A percentile compares a stretch with the other conserved stretches of the same genome.
Conservation (phyloP, 2,113 vertebrate species). For the Rhombomys opimus region DNA sequence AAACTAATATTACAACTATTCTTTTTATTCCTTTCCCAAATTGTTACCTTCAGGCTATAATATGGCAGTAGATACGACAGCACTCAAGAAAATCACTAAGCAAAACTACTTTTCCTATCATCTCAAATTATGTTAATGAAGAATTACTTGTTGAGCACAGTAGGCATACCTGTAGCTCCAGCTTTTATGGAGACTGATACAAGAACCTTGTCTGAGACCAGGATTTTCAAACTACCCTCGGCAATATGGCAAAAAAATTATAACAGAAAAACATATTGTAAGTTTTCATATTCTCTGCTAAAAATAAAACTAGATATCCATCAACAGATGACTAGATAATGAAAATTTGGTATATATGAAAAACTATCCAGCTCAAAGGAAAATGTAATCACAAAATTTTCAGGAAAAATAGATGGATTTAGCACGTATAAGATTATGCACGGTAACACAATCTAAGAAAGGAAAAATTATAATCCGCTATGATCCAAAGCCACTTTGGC, state of each 20-base stretch:
- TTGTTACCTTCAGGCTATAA: background rate
- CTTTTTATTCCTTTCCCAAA: background rate
- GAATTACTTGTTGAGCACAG: background rate
- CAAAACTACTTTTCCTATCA: background rate
- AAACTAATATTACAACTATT: background rate
- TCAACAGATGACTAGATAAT: background rate
- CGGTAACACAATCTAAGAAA: background rate
- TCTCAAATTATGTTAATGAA: background rate
- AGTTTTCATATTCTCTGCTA: background rate
- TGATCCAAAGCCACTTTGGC: background rate
- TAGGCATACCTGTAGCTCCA: background rate
- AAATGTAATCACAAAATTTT: background rate
- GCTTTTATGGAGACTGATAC: background rate
- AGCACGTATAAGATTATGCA: background rate
- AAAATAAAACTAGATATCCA: background rate
- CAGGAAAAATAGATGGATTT: background rate
- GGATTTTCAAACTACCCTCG: background rate
- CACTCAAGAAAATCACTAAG: background rate
- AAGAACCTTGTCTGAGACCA: background rate
- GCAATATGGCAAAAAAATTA: background rate
- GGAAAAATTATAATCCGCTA: background rate
- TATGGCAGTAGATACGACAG: background rate
- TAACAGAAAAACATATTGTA: background rate
- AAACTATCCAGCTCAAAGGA: background rate
- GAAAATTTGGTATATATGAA: background rate